Evolutionary conservation across 2,113 vertebrate genomes (phyloP), one percentile per base, ranked within the genome.

Genomic region (Ceuthmochares aereus): DNA sequence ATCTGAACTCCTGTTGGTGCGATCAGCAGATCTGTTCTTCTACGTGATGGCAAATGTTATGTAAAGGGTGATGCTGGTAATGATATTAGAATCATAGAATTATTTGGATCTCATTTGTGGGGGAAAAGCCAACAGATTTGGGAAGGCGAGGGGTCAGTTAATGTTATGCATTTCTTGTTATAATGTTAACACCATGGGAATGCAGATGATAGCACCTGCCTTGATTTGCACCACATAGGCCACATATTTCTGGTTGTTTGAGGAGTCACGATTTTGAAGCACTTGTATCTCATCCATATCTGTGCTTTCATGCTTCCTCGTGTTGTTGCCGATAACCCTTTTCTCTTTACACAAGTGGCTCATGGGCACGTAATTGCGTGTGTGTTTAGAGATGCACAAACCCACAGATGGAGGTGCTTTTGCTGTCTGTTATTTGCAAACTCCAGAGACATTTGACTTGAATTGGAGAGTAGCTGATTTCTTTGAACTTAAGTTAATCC

Each of bases 281-380:
- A 1, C 37, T 52, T 25, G 19, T 45, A 27, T 16, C 54, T 54
- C 2, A 0, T 69, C 66, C 54, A 9, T 36, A 2, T 36, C 49
- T 64, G 51, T 0, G 0, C 64, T 55, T 29, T 30, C 18, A 4
- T 26, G 25, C 64, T 58, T 23, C 15, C 0, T 15, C 42, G 1
- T 3, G 13, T 8, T 9, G 12, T 40, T 75, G 70, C 64, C 29
- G 51, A 14, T 42, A 7, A 25, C 47, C 27, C 51, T 32, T 18
- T 42, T 37, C n/a, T 15, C 29, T 63, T 60, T 60, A 21, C 47
- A 7, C 6, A 10, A 2, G 14, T 9, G 49, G 32, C 58, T 88
- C 13, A 9, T 10, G 2, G 6, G 52, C 29, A 3, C 1, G 0
- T 29, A 37, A 34, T 18, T 12, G n/a, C 6, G 21, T 49, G 0